These are phyloP conservation scores for Caligus rogercresseyi DNA, from an alignment of 1,140 invertebrate genomes.

Conservation along the genomic window DNA sequence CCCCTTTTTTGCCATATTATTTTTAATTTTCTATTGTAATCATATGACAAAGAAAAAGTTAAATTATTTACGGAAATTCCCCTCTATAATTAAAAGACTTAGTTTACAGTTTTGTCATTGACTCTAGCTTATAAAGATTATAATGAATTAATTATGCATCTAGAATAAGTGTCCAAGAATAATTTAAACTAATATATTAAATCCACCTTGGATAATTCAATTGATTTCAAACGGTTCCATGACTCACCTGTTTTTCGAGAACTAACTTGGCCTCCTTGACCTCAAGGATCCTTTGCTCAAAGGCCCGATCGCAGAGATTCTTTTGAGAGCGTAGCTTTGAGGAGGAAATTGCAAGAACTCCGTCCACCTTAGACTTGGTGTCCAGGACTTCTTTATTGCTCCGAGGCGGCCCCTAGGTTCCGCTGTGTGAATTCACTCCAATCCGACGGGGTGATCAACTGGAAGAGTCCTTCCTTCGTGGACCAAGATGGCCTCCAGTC, in stretches of 20 bases:
- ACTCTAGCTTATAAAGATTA: no score
- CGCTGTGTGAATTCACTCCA: not conserved
- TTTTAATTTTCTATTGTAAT: no score
- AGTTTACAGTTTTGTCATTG: no score
- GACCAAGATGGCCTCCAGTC: not conserved
- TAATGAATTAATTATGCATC: no score
- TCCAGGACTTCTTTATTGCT: not conserved
- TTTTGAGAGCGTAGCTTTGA: constrained; percentile 13
- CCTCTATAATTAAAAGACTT: no score
- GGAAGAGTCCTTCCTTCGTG: not conserved
- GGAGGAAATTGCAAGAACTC: not conserved
- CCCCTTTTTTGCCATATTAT: no score
- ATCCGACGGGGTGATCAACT: constrained; percentile 5
- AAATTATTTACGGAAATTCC: no score
- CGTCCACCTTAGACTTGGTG: not conserved
- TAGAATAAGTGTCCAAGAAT: no score
- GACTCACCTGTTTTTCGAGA: constrained; percentile 2
- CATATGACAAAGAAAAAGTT: no score
- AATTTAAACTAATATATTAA: no score
- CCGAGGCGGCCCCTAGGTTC: not conserved
- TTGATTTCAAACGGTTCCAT: no score
- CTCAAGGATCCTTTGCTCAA: constrained; percentile 7
- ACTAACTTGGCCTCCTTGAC: constrained; percentile 10
- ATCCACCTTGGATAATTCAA: no score
- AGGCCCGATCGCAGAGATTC: constrained; percentile 11